Percentiles rank a stretch among this genome's conserved stretches.
These are phyloP conservation scores for Ormyrus rosae DNA, from an alignment of 2,888 invertebrate genomes.

Conservation along the genomic window DNA sequence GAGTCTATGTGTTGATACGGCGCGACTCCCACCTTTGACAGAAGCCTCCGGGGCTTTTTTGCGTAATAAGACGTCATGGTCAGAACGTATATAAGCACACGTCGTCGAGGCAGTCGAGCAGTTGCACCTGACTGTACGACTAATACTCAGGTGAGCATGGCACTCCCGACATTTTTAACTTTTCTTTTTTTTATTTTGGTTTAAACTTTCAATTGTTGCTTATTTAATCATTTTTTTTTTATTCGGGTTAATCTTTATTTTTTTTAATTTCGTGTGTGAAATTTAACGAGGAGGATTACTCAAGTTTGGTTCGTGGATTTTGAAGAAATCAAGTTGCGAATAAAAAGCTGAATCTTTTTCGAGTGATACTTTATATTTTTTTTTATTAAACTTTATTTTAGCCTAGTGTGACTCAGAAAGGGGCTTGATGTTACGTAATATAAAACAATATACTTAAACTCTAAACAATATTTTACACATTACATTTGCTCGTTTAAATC, in stretches of 20 bases:
- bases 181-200: neutral
- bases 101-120: constrained; percentile 59
- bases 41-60: constrained; percentile 60
- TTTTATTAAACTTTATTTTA: too few species aligned
- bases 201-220: neutral
- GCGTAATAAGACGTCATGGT: constrained; percentile 66
- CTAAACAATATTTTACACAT: too few species aligned
- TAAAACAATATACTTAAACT: too few species aligned
- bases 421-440: too few species aligned
- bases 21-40: constrained; percentile 62
- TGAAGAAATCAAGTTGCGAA: too few species aligned
- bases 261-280: too few species aligned
- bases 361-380: too few species aligned
- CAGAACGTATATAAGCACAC: constrained; percentile 68
- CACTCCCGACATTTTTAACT: neutral
- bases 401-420: too few species aligned
- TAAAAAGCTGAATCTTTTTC: too few species aligned
- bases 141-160: constrained; percentile 65
- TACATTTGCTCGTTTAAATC: too few species aligned
- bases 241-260: neutral
- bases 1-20: constrained; percentile 53
- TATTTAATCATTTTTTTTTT: neutral
- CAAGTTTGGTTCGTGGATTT: too few species aligned
- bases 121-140: constrained; percentile 66
- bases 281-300: too few species aligned